Percentiles rank a stretch among this genome's conserved stretches.
phyloP scores from a whole-genome alignment of 2,888 invertebrate species.

The Andrena flavipes region DNA sequence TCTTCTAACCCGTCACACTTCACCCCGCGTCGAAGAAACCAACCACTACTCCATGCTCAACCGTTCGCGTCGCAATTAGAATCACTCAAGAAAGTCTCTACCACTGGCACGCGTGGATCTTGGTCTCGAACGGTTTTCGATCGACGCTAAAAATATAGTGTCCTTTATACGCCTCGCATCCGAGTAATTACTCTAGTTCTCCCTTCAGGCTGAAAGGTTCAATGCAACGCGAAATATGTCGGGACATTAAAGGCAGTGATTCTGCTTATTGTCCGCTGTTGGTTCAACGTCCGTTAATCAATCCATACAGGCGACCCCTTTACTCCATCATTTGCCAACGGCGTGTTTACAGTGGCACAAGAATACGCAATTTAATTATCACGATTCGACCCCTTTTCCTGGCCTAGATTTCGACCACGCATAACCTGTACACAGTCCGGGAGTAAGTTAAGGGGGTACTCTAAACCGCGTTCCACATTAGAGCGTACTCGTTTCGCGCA shows the following conservation, averaged over 20 bases:
- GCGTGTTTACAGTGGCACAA: neutral
- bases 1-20: constrained; percentile 33
- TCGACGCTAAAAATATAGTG: neutral
- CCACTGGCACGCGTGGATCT: neutral
- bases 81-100: neutral
- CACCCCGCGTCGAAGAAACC: neutral
- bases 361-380: constrained; percentile 43
- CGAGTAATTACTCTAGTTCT: neutral
- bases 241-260: constrained; percentile 43
- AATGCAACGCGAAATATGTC: neutral
- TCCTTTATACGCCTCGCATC: neutral
- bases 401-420: constrained; percentile 18
- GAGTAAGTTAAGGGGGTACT: constrained; percentile 13
- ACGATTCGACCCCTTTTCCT: constrained; percentile 22
- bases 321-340: neutral
- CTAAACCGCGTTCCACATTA: no score
- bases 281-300: neutral
- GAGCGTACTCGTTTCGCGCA: no score
- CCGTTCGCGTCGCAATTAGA: neutral
- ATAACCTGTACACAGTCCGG: constrained; percentile 4
- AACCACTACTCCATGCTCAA: neutral
- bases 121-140: neutral
- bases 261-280: constrained; percentile 21
- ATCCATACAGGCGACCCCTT: neutral
- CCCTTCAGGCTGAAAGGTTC: neutral